Evolutionary conservation across 2,888 invertebrate genomes (phyloP), one percentile per base, ranked within the genome.

Genomic region (Eutolmus rufibarbis): DNA sequence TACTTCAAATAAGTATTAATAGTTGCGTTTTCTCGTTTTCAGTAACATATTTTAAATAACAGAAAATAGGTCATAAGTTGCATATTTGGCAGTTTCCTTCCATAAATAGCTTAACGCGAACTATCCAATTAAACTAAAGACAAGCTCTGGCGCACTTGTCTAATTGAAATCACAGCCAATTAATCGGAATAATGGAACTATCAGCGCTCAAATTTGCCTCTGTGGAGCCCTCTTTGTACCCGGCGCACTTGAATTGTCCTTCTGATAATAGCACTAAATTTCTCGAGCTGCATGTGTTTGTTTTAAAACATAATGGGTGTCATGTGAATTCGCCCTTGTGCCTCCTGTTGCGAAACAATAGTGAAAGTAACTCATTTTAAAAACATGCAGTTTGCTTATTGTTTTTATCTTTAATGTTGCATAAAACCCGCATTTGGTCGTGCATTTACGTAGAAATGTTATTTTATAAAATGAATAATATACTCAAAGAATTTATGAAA

Each of bases 141-240:
- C 23, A 9, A 16, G 37, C 34, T 28, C 37, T 12, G 37, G 7
- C 37, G 37, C 76, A 31, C 76, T 81, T 81, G 81, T 56, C 34
- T 81, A 81, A 81, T 81, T 81, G 81, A 81, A 81, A 81, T 81
- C 51, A 81, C 28, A 81, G 31, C 31, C 56, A 81, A 81, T 81
- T 81, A 56, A 43, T 81, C 31, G 56, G 51, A 46, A 81, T 81
- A 81, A 81, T 81, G 31, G 78, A 81, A 51, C 81, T 46, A 81
- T 81, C 81, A 51, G 56, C 81, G 81, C 28, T 43, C 34, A 81
- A 81, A 81, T 56, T 81, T 81, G 51, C 56, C 81, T 78, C 78
- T 51, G 34, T 31, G 81, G 56, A 56, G 31, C 34, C 23, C 51
- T 43, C 81, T 81, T 81, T 81, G 81, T 81, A 14, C 43, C 31